Base-by-base conservation (phyloP, 2,888 invertebrate genomes). In the Amiota mariae region DNA sequence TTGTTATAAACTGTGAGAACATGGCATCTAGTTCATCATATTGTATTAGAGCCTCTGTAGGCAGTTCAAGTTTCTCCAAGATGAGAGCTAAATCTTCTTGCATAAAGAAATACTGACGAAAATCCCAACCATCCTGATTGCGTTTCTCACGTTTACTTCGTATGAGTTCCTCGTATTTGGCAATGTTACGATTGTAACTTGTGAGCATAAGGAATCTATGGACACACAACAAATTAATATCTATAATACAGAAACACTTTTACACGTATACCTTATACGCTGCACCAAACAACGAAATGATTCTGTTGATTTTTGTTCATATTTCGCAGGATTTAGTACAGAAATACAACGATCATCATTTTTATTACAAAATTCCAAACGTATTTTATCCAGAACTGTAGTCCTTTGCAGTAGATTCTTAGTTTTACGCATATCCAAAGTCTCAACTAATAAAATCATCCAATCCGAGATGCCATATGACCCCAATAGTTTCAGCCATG, bases 1-100 rank as follows among this genome's bases (percentile, higher is more conserved):
- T 98, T 80, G 97, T 94, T 72, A 98, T 95, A 91, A 98, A 98
- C 91, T 98, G 98, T 1, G 98, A 97, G 90, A 98, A 98, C 81
- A 98, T 92, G 70, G 98, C 98, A 91, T 98, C 98, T 86, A 99
- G 91, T 91, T 98, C 98, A 89, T 98, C 98, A 89, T 98, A 99
- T 87, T 98, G 98, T 72, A 98, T 96, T 80, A 98, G 91, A 13
- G 98, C 97, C 91, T 98, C 98, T 80, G 98, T 97, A 87, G 96
- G 94, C 78, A 98, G 91, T 73, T 97, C 97, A 79, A 98, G 91
- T 95, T 97, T 97, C 92, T 98, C 97, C 84, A 97, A 92, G 78
- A 97, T 96, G 90, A 98, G 96, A 74, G 98, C 98, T 81, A 98
- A 92, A 91, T 98, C 97, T 91, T 98, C 98, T 94, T 98, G 92